These are phyloP conservation scores for Entomobrya multifasciata DNA, from an alignment of 2,888 invertebrate species.

Conservation along the genomic window DNA sequence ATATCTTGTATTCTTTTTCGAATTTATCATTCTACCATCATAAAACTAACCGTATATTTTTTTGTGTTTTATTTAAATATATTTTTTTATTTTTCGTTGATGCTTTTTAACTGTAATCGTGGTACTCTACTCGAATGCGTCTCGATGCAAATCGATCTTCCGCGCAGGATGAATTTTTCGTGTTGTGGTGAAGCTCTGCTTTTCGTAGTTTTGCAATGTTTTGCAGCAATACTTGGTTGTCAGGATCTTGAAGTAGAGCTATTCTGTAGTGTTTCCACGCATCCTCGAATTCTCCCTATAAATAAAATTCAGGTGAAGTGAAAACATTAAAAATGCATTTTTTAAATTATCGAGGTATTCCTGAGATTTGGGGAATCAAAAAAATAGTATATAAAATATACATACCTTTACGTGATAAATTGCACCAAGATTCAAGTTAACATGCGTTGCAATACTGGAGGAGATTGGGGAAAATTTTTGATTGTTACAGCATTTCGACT, in stretches of 20 bases:
- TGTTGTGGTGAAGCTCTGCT: constrained; percentile 78
- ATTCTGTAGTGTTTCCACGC: constrained; percentile 78
- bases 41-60: neutral
- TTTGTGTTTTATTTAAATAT: neutral
- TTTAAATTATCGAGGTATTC: too few relatives aligned
- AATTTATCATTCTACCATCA: neutral
- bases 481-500: constrained; percentile 73
- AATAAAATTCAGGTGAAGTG: neutral
- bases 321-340: neutral
- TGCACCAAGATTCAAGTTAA: constrained; percentile 78
- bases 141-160: constrained; percentile 67
- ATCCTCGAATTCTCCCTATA: constrained; percentile 77
- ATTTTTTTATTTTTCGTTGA: neutral
- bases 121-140: constrained; percentile 63
- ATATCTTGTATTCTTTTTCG: constrained; percentile 1
- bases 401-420: constrained; percentile 79
- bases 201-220: constrained; percentile 78
- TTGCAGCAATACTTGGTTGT: constrained; percentile 77
- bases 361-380: too few relatives aligned
- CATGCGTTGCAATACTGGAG: constrained; percentile 77
- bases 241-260: constrained; percentile 77
- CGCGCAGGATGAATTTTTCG: constrained; percentile 73
- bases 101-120: constrained; percentile 62
- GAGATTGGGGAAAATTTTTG: constrained; percentile 71
- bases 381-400: neutral